These are phyloP conservation scores for Lycodopsis pacificus DNA, from an alignment of 2,797 vertebrate genomes.

Conservation along the genomic window DNA sequence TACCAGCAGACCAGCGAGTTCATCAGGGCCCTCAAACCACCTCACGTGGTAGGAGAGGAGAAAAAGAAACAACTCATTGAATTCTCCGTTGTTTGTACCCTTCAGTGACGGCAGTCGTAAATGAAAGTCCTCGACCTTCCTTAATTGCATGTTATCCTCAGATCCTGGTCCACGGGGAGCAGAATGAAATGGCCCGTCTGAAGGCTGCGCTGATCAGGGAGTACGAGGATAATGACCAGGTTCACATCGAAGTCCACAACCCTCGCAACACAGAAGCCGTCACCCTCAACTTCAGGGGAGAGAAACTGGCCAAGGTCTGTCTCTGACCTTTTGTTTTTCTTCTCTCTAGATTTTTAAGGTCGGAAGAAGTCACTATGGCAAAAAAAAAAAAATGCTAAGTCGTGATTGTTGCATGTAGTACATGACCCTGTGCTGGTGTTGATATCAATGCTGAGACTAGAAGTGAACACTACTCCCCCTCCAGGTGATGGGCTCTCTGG, in stretches of 20 bases:
- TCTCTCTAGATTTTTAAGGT: background rate
- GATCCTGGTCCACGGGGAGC: constrained; percentile 96
- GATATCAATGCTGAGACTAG: background rate
- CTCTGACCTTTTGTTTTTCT: background rate
- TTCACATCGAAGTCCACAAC: constrained; percentile 96
- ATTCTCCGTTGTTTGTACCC: background rate
- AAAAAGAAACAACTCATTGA: rapidly evolving
- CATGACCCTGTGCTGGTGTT: background rate
- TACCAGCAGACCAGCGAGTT: constrained; percentile 99
- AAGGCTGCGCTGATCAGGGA: constrained; percentile 95
- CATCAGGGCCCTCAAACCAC: constrained; percentile 95
- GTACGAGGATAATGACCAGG: constrained; percentile 96
- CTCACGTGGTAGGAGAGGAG: constrained; percentile 89
- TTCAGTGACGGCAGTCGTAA: background rate
- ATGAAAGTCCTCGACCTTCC: background rate
- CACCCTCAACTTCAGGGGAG: constrained; percentile 96
- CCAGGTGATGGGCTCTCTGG: constrained; percentile 96
- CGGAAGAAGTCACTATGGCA: background rate
- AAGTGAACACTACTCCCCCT: background rate
- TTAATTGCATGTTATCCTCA: constrained; percentile 54
- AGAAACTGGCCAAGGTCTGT: constrained; percentile 93
- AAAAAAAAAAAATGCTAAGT: too few species aligned
- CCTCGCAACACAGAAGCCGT: constrained; percentile 97
- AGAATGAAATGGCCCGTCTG: constrained; percentile 97
- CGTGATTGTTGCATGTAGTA: background rate